Evolutionary conservation across 2,113 vertebrate genomes (phyloP).

Genomic region (Bos javanicus): DNA sequence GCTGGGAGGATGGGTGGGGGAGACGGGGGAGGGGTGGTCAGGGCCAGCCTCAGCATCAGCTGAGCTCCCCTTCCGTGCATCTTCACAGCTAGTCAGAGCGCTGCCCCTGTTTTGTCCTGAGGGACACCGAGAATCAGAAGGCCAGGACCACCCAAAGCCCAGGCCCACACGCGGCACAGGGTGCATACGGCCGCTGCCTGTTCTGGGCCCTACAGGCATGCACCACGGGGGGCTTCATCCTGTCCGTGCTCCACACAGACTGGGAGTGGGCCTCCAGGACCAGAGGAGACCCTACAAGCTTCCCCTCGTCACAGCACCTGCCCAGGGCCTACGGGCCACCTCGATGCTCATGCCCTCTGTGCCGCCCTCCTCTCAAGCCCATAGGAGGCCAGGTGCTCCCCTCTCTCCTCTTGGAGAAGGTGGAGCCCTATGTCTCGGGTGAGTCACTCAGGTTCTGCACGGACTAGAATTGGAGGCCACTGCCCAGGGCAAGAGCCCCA

Average conservation of each 20-base stretch:
- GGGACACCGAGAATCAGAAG: background rate
- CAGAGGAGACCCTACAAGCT: background rate
- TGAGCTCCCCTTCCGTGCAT: accelerated
- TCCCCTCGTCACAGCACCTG: background rate
- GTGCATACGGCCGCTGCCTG: background rate
- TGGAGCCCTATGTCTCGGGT: accelerated
- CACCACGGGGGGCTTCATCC: accelerated
- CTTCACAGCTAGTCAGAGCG: background rate
- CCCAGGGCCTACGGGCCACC: background rate
- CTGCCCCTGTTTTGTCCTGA: background rate
- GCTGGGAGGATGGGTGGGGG: too few species aligned
- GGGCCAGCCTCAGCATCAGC: background rate
- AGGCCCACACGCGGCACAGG: background rate
- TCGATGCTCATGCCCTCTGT: background rate
- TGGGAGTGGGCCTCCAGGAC: background rate
- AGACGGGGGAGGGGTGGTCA: accelerated
- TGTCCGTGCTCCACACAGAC: background rate
- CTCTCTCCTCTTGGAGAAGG: background rate
- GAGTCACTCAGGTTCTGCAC: background rate
- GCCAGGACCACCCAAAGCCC: background rate
- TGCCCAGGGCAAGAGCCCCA: too few species aligned
- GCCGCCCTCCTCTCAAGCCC: background rate
- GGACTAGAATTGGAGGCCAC: background rate
- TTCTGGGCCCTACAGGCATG: accelerated
- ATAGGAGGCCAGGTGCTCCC: too few species aligned